Conservation (phyloP, 37 sponge, comb jelly and placozoan genomes). For the Haliclona indistincta region DNA sequence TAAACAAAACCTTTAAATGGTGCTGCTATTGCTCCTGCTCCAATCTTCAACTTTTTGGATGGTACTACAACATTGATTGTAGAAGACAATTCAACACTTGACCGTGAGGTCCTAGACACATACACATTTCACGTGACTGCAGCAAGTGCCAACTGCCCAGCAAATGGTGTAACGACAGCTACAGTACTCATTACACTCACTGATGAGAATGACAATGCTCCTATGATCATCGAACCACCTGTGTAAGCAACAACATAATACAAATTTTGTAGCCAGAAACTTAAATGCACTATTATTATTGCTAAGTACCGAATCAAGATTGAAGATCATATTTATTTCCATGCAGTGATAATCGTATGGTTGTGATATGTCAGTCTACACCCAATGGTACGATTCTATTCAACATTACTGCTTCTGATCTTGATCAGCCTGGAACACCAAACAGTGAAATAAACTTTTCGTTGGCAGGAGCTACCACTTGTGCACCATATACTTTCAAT, state of each 20-base stretch:
- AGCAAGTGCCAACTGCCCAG: constrained; percentile 19
- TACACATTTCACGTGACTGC: constrained; percentile 51
- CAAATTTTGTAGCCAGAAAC: too few species aligned
- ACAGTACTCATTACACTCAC: constrained; percentile 31
- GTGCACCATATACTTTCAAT: too few species aligned
- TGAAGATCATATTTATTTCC: too few species aligned
- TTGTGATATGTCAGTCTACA: constrained; percentile 19
- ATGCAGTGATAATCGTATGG: too few species aligned
- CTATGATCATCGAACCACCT: too few species aligned
- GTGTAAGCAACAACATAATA: too few species aligned
- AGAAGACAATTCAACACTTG: constrained; percentile 20
- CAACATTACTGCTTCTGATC: constrained; percentile 17
- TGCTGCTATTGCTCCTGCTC: too few species aligned
- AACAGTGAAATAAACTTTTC: constrained; percentile 31
- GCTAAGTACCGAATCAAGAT: too few species aligned
- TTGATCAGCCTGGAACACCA: constrained; percentile 33
- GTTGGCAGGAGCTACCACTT: constrained; percentile 2
- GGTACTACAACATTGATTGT: constrained; percentile 11
- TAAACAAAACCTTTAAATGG: too few species aligned
- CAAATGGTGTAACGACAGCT: too few species aligned
- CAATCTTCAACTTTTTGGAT: constrained; percentile 29
- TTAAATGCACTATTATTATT: too few species aligned
- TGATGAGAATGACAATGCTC: constrained; percentile 68
- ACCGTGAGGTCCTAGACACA: constrained; percentile 19
- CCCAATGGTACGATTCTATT: constrained; percentile 17